Evolutionary conservation across 2,888 invertebrate species (phyloP).

Genomic region (Crocallis elinguaria): DNA sequence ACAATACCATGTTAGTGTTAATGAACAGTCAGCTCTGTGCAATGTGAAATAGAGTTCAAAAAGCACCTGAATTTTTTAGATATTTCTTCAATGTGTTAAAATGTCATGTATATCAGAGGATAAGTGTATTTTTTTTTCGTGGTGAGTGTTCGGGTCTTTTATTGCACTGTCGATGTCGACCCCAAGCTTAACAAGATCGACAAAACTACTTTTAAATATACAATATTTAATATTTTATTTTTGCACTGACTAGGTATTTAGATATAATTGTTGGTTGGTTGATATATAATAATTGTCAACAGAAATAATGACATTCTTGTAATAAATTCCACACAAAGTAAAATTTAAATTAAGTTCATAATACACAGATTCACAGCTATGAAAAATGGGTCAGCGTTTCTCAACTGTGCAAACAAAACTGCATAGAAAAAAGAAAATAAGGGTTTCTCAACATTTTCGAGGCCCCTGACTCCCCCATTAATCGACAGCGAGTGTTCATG

Average conservation of each 20-base stretch:
- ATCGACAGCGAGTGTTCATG: slow-evolving; percentile 12
- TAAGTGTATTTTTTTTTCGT: slow-evolving; percentile 33
- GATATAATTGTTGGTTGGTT: too few relatives aligned
- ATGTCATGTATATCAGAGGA: slow-evolving; percentile 36
- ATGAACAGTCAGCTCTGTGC: slow-evolving; percentile 61
- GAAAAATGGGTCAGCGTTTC: not conserved
- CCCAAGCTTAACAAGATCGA: slow-evolving; percentile 1
- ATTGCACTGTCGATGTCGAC: slow-evolving; percentile 18
- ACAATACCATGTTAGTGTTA: slow-evolving; percentile 54
- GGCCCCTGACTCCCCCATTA: not conserved
- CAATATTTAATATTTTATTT: too few relatives aligned
- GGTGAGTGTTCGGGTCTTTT: slow-evolving; percentile 22
- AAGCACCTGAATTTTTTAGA: slow-evolving; percentile 31
- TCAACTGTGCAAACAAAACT: too few relatives aligned
- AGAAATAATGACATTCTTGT: too few relatives aligned
- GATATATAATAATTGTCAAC: too few relatives aligned
- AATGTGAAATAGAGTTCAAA: slow-evolving; percentile 42
- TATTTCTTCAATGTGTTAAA: slow-evolving; percentile 32
- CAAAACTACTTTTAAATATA: too few relatives aligned
- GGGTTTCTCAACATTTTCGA: not conserved
- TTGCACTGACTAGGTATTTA: too few relatives aligned
- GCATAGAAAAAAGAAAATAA: too few relatives aligned
- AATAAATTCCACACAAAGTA: too few relatives aligned
- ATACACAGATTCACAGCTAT: not conserved
- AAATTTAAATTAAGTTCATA: too few relatives aligned